Evolutionary conservation across 2,888 invertebrate species (phyloP).

Genomic region (Spodoptera exigua): DNA sequence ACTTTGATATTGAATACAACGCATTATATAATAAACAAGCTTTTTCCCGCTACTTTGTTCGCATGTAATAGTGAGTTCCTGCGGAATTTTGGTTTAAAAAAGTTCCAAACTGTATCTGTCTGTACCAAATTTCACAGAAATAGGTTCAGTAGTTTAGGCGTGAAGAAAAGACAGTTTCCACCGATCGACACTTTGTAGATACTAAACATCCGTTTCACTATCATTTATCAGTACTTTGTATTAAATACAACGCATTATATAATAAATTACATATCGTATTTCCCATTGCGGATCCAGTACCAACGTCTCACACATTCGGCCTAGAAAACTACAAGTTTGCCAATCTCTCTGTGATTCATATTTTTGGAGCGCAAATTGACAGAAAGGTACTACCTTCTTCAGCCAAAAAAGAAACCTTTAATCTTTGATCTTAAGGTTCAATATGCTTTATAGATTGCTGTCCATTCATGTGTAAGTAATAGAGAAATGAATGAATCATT

Average conservation of each 20-base stretch:
- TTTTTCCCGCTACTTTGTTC: no score
- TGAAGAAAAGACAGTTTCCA: no score
- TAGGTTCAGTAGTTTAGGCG: no score
- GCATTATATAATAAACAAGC: conserved; percentile 39
- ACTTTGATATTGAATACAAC: conserved; percentile 7
- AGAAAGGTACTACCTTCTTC: conserved; percentile 24
- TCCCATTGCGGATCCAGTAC: conserved; percentile 48
- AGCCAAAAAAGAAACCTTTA: conserved; percentile 5
- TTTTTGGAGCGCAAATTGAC: conserved; percentile 32
- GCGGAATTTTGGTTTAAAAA: no score
- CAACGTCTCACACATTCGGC: conserved; percentile 65
- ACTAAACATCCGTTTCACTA: conserved; percentile 37
- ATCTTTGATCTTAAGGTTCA: conserved; percentile 33
- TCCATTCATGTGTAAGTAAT: conserved; percentile 63
- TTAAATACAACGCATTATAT: conserved; percentile 25
- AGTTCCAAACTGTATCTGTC: no score
- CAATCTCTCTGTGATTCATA: conserved; percentile 69
- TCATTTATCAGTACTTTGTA: conserved; percentile 17
- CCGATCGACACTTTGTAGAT: conserved; percentile 23
- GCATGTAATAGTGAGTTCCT: no score
- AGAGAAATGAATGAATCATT: conserved; percentile 77
- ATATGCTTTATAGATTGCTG: conserved; percentile 30
- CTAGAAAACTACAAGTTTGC: conserved; percentile 67
- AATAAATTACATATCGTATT: conserved; percentile 7
- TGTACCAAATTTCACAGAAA: no score